Percentiles rank a stretch among this genome's conserved stretches.
Evolutionary conservation across 53 echinoderm and acorn worm species (phyloP).

Genomic region (Mesocentrotus franciscanus): DNA sequence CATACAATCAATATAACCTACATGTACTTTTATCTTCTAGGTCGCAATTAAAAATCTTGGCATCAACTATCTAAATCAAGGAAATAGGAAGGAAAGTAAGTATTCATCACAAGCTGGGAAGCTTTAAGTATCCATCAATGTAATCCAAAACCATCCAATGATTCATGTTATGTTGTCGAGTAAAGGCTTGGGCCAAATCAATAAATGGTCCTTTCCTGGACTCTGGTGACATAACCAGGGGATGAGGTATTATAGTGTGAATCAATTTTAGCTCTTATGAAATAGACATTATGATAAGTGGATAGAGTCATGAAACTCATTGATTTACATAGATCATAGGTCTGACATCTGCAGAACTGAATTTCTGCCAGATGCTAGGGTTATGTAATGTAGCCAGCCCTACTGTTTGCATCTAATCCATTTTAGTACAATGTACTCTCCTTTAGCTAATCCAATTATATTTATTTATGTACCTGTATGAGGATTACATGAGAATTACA

Average conservation of each 20-base stretch:
- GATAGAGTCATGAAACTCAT: not conserved
- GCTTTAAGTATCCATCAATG: not conserved
- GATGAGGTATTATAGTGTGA: not conserved
- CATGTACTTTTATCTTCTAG: not conserved
- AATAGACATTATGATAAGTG: not conserved
- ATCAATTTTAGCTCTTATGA: not conserved
- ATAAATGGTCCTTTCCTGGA: conserved; percentile 23
- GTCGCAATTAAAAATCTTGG: not conserved
- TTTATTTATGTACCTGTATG: no score
- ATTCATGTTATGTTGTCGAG: not conserved
- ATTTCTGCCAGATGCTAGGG: not conserved
- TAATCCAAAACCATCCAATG: not conserved
- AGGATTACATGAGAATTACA: no score
- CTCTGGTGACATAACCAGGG: not conserved
- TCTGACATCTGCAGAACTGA: not conserved
- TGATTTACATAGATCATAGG: not conserved
- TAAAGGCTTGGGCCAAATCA: not conserved
- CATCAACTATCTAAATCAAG: not conserved
- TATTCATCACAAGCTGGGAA: not conserved
- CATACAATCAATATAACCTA: not conserved
- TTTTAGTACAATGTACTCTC: not conserved
- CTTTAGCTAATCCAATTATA: no score
- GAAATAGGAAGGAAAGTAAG: not conserved
- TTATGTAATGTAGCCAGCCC: not conserved
- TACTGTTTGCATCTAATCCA: not conserved